Base-by-base conservation (phyloP, 2,888 invertebrate species). In the Archips crataeganus region DNA sequence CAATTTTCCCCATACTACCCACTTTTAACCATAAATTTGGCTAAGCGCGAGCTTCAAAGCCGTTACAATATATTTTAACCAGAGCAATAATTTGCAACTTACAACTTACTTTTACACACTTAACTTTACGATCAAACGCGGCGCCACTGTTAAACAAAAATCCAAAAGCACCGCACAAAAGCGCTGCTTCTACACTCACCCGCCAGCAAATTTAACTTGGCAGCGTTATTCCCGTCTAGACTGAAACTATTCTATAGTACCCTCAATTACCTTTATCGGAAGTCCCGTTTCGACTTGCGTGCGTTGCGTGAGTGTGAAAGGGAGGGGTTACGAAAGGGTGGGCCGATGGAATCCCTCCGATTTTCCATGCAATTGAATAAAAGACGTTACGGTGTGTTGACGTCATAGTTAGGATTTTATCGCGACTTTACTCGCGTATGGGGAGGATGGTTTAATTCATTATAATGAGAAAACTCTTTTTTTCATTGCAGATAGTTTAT, bases 321-420 rank as follows among this genome's bases (percentile, higher is more conserved):
- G 61, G 65, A 74, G 60, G 70, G 65, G 34, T 60, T 15, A 6
- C 11, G 60, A 74, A 74, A 74, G 74, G 74, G 74, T 74, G 74
- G 74, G 74, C 74, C 54, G 69, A 34, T 74, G 70, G 68, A 75
- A 75, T 75, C 75, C 75, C 75, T 68, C 71, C 60, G 75, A 75
- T 75, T 75, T 75, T 75, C 75, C 75, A 75, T 69, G 71, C 75
- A 75, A 75, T 75, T 75, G 75, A 75, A 75, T 75, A 75, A 75
- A 75, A 68, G 75, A 65, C 75, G 70, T 71, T 71, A 75, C 75
- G 71, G 71, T 54, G 75, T 71, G 75, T 75, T 68, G 75, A 75
- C 75, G 75, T 71, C 75, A 71, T 71, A 74, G 75, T 68, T 69
- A 65, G 70, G 74, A 74, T 70, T 69, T 74, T 74, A 74, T 74